Evolutionary conservation across 2,888 invertebrate genomes (phyloP).

Genomic region (Macropis europaea): DNA sequence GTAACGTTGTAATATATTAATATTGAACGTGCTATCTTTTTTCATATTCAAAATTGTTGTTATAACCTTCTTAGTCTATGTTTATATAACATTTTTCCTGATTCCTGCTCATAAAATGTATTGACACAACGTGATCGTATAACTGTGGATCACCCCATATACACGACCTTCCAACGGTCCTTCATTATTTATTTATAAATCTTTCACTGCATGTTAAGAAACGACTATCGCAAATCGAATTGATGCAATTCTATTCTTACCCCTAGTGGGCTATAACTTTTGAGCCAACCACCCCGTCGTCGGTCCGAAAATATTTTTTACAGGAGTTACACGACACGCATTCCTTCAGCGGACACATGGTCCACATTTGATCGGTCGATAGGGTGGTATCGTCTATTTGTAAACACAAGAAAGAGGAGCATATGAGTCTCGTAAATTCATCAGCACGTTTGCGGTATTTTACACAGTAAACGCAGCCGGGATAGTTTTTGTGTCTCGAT

Average conservation of each 20-base stretch:
- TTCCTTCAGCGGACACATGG: constrained; percentile 40
- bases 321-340: constrained; percentile 30
- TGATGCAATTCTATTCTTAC: constrained; percentile 11
- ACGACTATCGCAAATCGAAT: constrained; percentile 12
- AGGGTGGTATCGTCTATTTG: constrained; percentile 48
- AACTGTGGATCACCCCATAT: no score
- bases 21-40: no score
- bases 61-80: no score
- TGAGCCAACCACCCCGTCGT: constrained; percentile 1
- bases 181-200: no score
- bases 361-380: constrained; percentile 46
- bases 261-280: constrained; percentile 11
- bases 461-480: constrained; percentile 63
- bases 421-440: constrained; percentile 66
- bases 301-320: constrained; percentile 43
- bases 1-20: no score
- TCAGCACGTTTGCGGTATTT: constrained; percentile 67
- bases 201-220: neutral
- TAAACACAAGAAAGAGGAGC: constrained; percentile 51
- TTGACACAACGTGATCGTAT: no score
- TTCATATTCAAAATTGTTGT: no score
- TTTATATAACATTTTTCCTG: no score
- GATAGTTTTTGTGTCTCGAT: neutral
- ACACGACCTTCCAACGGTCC: no score
- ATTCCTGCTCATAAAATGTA: no score